Percentiles rank a stretch among this genome's conserved stretches.
phyloP scores from a whole-genome alignment of 2,113 vertebrate species.

The Sylvilagus bachmani region DNA sequence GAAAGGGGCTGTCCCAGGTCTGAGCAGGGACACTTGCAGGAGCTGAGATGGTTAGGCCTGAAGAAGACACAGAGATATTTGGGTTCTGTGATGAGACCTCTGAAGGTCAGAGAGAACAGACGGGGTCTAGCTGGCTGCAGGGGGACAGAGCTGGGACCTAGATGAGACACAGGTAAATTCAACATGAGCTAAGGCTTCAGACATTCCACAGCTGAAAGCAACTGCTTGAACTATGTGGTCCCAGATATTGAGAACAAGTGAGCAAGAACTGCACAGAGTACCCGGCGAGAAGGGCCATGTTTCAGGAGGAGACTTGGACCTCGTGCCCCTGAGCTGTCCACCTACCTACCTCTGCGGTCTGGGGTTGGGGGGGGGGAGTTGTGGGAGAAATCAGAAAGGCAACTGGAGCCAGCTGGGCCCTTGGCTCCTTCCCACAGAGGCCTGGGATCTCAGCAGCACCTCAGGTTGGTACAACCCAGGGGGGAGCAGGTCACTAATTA shows the following conservation, averaged over 20 bases:
- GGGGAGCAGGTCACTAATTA: slow-evolving; percentile 74
- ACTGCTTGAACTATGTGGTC: not conserved
- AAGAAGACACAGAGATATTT: not conserved
- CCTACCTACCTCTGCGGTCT: not conserved
- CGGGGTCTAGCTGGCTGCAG: not conserved
- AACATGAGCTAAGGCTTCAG: not conserved
- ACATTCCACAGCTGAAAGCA: slow-evolving; percentile 18
- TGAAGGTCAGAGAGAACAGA: slow-evolving; percentile 16
- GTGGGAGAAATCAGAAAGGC: slow-evolving; percentile 13
- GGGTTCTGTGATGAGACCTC: not conserved
- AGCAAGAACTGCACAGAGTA: not conserved
- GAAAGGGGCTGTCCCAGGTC: not conserved
- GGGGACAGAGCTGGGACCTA: not conserved
- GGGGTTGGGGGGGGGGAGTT: not conserved
- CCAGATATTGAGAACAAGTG: not conserved
- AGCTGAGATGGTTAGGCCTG: not conserved
- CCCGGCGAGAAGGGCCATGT: not conserved
- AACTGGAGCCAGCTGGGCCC: slow-evolving; percentile 19
- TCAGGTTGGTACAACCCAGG: slow-evolving; percentile 16
- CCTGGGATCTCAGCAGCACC: slow-evolving; percentile 59
- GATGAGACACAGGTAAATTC: not conserved
- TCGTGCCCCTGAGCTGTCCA: not conserved
- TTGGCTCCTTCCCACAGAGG: slow-evolving; percentile 26
- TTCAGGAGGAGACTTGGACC: slow-evolving; percentile 1
- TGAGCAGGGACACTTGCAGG: not conserved